Evolutionary conservation across 2,113 vertebrate genomes (phyloP), one percentile per base, ranked within the genome.

Genomic region (Sisor rabdophorus): DNA sequence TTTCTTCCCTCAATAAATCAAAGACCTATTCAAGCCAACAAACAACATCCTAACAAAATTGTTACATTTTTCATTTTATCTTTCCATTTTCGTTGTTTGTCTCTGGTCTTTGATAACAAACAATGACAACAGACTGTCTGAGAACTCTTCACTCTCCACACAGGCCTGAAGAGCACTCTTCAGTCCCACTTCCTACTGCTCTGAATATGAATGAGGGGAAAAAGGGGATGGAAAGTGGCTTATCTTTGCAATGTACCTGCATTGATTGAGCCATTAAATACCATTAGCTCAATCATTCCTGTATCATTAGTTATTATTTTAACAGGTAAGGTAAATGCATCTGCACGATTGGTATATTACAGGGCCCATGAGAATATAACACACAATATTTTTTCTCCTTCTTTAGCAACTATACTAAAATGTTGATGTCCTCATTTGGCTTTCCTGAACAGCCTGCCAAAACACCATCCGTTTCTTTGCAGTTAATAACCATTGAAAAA

Each of bases 131-230:
- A 10, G 6, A 10, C 20, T 48, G n/a, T n/a, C 7, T 3, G 64
- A 47, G 40, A 16, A 67, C 47, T 17, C 65, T 69, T 69, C 24
- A 17, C 22, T 50, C 24, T 30, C 2, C 47, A 52, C 65, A 52
- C 44, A 55, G 10, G 17, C 40, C 53, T 68, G 52, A 61, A 52
- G 58, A 79, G 53, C 68, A 50, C 77, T 55, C 61, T 74, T 71
- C 48, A 54, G 19, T 40, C 50, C 30, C 11, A 52, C 22, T 40
- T 40, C 50, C 30, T 7, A 52, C 22, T 40, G 73, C 73, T 64
- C 63, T 44, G 74, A 82, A 80, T 77, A 77, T 56, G 67, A 58
- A 79, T 72, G 77, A 72, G 48, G 53, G 67, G 69, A 80, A 47
- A 40, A 53, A 47, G 74, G 12, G 56, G 48, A 28, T n/a, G 30